Percentiles rank a stretch among this genome's conserved stretches.
Conservation (phyloP, 2,797 vertebrate species). For the Cheirogaleus major region DNA sequence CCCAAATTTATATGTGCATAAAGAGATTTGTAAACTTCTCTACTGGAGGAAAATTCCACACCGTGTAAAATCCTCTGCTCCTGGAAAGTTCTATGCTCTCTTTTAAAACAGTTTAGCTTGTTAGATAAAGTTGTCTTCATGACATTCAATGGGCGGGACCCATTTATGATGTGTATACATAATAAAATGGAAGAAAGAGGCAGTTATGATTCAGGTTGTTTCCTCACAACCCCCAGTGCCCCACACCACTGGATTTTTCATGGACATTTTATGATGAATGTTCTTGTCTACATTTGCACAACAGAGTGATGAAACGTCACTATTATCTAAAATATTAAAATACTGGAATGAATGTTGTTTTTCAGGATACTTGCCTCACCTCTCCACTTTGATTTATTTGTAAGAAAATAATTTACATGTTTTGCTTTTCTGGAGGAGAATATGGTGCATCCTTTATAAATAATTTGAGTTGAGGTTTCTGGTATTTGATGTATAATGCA, state of each 20-base stretch:
- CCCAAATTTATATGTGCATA: fast-evolving
- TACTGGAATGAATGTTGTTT: neutral
- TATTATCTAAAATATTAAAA: neutral
- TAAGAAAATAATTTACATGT: conserved; percentile 27
- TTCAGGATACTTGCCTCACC: neutral
- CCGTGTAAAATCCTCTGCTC: neutral
- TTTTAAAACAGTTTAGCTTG: neutral
- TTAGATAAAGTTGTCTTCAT: neutral
- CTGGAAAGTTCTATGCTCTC: neutral
- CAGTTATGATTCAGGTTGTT: neutral
- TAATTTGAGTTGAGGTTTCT: conserved; percentile 22
- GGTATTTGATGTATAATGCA: conserved; percentile 44
- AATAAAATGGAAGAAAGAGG: neutral
- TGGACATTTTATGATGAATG: neutral
- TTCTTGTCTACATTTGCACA: neutral
- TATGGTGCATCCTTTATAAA: conserved; percentile 1
- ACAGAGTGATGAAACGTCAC: neutral
- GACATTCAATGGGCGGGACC: neutral
- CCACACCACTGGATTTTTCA: neutral
- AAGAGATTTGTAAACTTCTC: neutral
- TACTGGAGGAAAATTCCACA: neutral
- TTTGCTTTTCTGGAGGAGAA: conserved; percentile 32
- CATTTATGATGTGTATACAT: neutral
- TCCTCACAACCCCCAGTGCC: neutral
- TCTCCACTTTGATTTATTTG: conserved; percentile 11